Evolutionary conservation across 2,888 invertebrate species (phyloP).

Genomic region (Bombylius discolor): DNA sequence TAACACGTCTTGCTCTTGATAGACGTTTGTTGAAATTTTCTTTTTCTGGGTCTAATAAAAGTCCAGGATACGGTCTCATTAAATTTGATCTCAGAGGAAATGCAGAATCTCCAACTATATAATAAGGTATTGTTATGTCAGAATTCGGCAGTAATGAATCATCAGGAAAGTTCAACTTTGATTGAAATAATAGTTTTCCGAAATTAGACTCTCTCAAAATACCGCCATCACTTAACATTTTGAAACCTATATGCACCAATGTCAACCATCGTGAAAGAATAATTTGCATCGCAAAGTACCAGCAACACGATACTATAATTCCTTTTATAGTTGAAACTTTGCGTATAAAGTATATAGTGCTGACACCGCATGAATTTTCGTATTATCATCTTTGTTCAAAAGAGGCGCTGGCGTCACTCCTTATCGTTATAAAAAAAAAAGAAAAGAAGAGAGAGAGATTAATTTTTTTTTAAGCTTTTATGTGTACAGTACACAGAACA

Average conservation of each 20-base stretch:
- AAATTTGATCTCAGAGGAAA: conserved; percentile 6
- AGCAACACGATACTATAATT: no score
- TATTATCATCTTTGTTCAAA: no score
- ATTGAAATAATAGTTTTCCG: background rate
- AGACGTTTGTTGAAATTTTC: conserved; percentile 5
- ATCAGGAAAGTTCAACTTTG: background rate
- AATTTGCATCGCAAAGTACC: no score
- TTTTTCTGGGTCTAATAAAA: background rate
- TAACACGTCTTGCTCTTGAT: conserved; percentile 5
- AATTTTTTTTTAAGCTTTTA: no score
- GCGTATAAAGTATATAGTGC: no score
- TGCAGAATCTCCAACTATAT: conserved; percentile 8
- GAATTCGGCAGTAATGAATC: background rate
- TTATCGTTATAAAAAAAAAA: no score
- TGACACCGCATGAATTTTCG: no score
- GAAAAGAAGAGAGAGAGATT: no score
- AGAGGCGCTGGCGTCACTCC: no score
- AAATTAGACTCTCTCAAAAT: background rate
- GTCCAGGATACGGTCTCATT: conserved; percentile 7
- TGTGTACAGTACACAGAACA: no score
- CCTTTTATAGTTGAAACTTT: no score
- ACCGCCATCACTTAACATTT: background rate
- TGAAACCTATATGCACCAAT: background rate
- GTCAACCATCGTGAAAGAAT: no score
- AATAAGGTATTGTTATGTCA: background rate